Evolutionary conservation across 2,888 invertebrate genomes (phyloP), one percentile per base, ranked within the genome.

Genomic region (Volucella inanis): DNA sequence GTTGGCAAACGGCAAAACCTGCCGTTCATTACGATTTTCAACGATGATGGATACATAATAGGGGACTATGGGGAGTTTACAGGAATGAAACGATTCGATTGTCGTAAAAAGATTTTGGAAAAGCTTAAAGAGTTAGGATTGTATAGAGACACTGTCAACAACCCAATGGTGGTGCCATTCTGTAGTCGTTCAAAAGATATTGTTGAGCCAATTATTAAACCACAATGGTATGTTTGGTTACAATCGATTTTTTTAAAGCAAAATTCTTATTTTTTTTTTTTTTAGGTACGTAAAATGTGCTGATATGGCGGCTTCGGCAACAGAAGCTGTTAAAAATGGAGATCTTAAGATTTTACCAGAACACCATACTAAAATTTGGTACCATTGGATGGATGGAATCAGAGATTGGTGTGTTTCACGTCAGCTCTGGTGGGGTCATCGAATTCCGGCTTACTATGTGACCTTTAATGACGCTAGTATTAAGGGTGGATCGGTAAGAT

Each of bases 351-450:
- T 99, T 74, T 95, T 98, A 72, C 99, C 99, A 0, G 97, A 97
- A 87, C 94, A 95, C 68, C 98, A 98, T 92, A 95, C 96, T 88
- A 98, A 97, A 93, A 97, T 95, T 43, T 99, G 99, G 99, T 96
- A 95, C 92, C 95, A 96, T 90, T 99, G 99, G 99, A 96, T 99
- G 94, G 97, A 97, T 89, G 97, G 97, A 90, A 98, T 98, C 88
- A 93, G 98, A 4, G 99, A 99, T 92, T 99, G 99, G 99, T 99
- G 99, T 92, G 97, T 99, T 79, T 99, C 99, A 0, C 94, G 97
- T 1, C 99, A 99, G 92, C 93, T 99, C 72, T 99, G 99, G 99
- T 99, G 99, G 99, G 99, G 99, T 1, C 99, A 99, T 92, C 95
- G 97, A 77, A 98, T 99, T 88, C 99, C 99, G 0, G 98, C 98